These are phyloP conservation scores for Morus bassanus DNA, from an alignment of 2,797 vertebrate genomes.

Conservation along the genomic window DNA sequence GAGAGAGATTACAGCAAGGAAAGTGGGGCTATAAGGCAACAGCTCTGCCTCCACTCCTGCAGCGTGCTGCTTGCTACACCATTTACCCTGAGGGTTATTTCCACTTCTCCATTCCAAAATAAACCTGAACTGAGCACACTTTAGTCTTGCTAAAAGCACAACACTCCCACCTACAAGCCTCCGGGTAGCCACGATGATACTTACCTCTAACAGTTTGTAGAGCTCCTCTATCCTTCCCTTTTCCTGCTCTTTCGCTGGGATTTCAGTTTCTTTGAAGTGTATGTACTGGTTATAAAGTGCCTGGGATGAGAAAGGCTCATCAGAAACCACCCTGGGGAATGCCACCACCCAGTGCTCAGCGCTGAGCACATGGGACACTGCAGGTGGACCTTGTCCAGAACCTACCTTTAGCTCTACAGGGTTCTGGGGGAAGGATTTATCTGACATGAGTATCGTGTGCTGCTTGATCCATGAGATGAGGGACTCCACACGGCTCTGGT, in stretches of 20 bases:
- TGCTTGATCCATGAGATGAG: constrained; percentile 96
- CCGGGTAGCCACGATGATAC: not conserved
- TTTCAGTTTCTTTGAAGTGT: constrained; percentile 99
- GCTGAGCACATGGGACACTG: accelerated
- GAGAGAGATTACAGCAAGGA: not conserved
- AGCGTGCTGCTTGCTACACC: accelerated
- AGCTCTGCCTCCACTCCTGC: not conserved
- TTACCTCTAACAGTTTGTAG: constrained; percentile 93
- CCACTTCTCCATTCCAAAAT: not conserved
- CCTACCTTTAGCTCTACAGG: constrained; percentile 96
- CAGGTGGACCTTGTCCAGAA: accelerated
- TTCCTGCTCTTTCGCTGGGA: constrained; percentile 88
- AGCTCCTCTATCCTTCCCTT: constrained; percentile 89
- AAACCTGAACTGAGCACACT: not conserved
- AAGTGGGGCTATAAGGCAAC: not conserved
- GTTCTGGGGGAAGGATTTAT: constrained; percentile 96
- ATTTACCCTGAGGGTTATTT: not conserved
- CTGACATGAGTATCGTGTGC: constrained; percentile 90
- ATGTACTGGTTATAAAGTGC: constrained; percentile 99
- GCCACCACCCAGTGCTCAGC: not conserved
- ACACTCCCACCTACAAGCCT: not conserved
- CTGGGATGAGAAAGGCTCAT: constrained; percentile 71
- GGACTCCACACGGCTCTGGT: constrained; percentile 88
- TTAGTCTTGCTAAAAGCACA: not conserved
- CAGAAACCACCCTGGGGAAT: not conserved